These are phyloP conservation scores for Drosophila kuntzei DNA, from an alignment of 2,888 invertebrate species.

Conservation along the genomic window DNA sequence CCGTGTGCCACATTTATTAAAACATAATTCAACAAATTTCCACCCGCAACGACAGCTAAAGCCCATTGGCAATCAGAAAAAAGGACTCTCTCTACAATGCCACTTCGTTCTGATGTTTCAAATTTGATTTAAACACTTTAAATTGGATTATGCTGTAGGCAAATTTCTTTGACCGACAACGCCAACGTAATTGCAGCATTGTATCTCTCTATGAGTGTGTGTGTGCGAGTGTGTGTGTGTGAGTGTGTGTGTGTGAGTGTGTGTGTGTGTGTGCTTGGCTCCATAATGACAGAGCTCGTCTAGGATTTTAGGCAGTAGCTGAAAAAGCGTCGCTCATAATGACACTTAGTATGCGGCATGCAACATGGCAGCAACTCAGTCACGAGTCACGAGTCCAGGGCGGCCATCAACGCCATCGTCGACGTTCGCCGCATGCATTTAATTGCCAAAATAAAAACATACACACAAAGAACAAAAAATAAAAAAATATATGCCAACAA, in stretches of 20 bases:
- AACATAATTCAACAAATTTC: slow-evolving; percentile 82
- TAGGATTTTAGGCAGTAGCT: slow-evolving; percentile 50
- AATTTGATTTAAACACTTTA: slow-evolving; percentile 85
- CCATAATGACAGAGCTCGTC: slow-evolving; percentile 75
- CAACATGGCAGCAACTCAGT: slow-evolving; percentile 75
- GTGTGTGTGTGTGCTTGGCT: slow-evolving; percentile 27
- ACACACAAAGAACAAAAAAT: slow-evolving; percentile 34
- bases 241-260: slow-evolving; percentile 12
- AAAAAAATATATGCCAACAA: slow-evolving; percentile 15
- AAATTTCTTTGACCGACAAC: slow-evolving; percentile 73
- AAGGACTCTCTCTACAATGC: slow-evolving; percentile 58
- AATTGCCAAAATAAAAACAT: slow-evolving; percentile 83
- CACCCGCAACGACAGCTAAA: slow-evolving; percentile 41
- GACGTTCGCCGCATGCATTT: slow-evolving; percentile 83
- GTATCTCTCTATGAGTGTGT: slow-evolving; percentile 18
- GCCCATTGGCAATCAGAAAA: slow-evolving; percentile 33
- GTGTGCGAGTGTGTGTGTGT: slow-evolving; percentile 5
- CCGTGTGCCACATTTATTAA: slow-evolving; percentile 75
- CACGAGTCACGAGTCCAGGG: slow-evolving; percentile 78
- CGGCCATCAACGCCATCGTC: slow-evolving; percentile 76
- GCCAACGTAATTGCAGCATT: slow-evolving; percentile 77
- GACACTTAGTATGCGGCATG: slow-evolving; percentile 85
- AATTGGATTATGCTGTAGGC: slow-evolving; percentile 85
- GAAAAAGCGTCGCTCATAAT: slow-evolving; percentile 77
- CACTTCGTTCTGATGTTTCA: slow-evolving; percentile 76